Conservation (phyloP, 2,797 vertebrate genomes). For the Anolis apletophallus region DNA sequence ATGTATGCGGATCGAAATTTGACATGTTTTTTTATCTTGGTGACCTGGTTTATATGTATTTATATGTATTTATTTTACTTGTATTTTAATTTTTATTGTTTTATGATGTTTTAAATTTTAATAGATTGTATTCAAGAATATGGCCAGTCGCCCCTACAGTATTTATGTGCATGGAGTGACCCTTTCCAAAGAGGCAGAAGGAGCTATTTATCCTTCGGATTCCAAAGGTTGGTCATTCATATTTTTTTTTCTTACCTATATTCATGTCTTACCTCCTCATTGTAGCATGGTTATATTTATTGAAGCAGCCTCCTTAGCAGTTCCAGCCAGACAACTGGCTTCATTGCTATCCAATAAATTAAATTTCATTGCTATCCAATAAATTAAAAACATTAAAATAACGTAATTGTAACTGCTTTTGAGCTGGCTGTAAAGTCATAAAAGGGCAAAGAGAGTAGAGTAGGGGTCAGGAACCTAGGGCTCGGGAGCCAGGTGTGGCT, state of each 20-base stretch:
- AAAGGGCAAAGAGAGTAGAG: background rate
- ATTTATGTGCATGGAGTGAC: constrained; percentile 97
- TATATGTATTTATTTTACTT: no score
- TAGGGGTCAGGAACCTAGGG: no score
- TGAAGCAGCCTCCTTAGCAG: background rate
- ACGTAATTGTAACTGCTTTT: background rate
- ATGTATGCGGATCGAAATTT: no score
- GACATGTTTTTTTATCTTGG: no score
- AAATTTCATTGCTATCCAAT: background rate
- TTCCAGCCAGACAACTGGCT: background rate
- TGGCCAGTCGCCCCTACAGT: constrained; percentile 91
- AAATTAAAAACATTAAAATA: background rate
- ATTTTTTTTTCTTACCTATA: background rate
- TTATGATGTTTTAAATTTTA: no score
- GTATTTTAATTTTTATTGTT: no score
- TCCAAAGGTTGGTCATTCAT: constrained; percentile 73
- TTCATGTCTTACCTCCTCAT: background rate
- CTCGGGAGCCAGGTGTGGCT: no score
- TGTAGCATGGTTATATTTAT: background rate
- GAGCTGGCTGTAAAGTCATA: background rate
- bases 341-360: background rate
- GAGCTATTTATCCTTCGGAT: constrained; percentile 84
- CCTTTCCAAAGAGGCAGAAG: constrained; percentile 87
- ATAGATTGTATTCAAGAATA: constrained; percentile 96
- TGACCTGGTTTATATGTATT: no score